Conservation (phyloP, 2,888 invertebrate genomes). For the Cataglyphis altisquamis region DNA sequence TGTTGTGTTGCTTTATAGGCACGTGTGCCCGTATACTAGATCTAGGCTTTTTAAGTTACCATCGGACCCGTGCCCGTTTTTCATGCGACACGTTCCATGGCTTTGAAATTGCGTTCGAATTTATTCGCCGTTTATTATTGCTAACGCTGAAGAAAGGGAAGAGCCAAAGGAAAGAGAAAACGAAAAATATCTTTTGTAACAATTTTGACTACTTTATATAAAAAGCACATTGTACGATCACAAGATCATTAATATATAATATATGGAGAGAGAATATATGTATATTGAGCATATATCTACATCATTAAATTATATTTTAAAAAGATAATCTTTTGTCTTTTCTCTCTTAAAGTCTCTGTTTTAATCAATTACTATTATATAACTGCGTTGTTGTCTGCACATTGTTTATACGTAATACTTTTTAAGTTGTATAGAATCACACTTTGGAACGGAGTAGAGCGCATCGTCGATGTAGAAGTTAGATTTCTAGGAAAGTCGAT, state of each 20-base stretch:
- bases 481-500: conserved; percentile 37
- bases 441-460: neutral
- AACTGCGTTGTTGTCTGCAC: no score
- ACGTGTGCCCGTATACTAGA: neutral
- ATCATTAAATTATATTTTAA: neutral
- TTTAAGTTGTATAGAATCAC: neutral
- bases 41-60: neutral
- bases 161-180: neutral
- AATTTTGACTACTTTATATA: neutral
- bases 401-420: neutral
- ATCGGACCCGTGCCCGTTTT: conserved; percentile 19
- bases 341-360: conserved; percentile 3
- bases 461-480: neutral
- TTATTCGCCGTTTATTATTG: conserved; percentile 14
- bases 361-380: neutral
- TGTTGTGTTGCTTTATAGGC: conserved; percentile 13
- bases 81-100: conserved; percentile 3
- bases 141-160: neutral
- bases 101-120: neutral
- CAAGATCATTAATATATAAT: neutral
- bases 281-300: neutral
- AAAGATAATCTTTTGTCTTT: neutral
- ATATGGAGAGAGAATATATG: neutral
- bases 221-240: neutral
- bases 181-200: neutral